Conservation (phyloP, 2,888 invertebrate species). For the Cenopis cana region DNA sequence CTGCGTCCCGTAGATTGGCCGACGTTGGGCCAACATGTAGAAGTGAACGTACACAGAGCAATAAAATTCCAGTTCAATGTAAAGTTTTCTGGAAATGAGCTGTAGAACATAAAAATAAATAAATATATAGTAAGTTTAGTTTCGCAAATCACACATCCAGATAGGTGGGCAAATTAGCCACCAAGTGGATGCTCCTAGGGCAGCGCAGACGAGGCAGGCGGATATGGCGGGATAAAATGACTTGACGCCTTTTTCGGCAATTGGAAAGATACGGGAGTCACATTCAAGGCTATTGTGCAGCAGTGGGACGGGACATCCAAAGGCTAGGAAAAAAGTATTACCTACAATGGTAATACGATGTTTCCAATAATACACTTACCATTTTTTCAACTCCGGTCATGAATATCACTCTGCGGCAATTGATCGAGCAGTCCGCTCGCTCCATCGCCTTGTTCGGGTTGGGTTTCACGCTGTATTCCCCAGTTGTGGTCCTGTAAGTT, state of each 20-base stretch:
- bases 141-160: too few species aligned
- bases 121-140: neutral
- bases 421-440: slow-evolving; percentile 72
- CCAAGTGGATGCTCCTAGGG: too few species aligned
- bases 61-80: neutral
- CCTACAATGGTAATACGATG: too few species aligned
- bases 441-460: slow-evolving; percentile 82
- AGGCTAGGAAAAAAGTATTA: neutral
- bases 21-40: too few species aligned
- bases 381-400: slow-evolving; percentile 78
- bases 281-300: too few species aligned
- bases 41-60: neutral
- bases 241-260: neutral
- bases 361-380: slow-evolving; percentile 52
- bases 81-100: neutral
- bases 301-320: too few species aligned
- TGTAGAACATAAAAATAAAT: neutral
- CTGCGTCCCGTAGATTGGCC: too few species aligned
- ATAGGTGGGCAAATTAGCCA: too few species aligned
- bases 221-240: too few species aligned
- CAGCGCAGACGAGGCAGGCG: too few species aligned
- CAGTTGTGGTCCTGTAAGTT: slow-evolving; percentile 72
- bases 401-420: slow-evolving; percentile 70
- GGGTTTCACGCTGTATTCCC: slow-evolving; percentile 76
- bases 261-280: too few species aligned